These are phyloP conservation scores for Dendronephthya gigantea DNA, from an alignment of 64 coral and sea anemone species.

Conservation along the genomic window DNA sequence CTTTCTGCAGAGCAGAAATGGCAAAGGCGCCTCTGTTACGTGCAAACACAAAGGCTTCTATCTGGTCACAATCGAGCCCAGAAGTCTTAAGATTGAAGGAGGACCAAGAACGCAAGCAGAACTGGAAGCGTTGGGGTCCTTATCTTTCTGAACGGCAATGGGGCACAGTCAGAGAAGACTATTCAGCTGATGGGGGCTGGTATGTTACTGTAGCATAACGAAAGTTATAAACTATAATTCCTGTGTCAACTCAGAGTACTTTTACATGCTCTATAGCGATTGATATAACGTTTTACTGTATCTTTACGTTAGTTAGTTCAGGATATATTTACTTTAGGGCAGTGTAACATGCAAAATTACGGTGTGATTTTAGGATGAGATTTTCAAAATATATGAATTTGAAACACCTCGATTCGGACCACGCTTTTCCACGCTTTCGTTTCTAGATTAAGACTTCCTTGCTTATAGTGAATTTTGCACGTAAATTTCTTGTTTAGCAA, in stretches of 20 bases:
- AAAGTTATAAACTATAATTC: not conserved
- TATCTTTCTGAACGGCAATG: constrained; percentile 71
- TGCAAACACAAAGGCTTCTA: not conserved
- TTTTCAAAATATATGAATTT: too few relatives aligned
- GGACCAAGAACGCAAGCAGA: constrained; percentile 57
- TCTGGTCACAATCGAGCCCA: not conserved
- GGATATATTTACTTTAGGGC: too few relatives aligned
- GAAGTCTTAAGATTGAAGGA: constrained; percentile 58
- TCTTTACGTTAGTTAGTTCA: too few relatives aligned
- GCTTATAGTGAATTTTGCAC: too few relatives aligned
- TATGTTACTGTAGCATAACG: not conserved
- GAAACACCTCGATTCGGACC: too few relatives aligned
- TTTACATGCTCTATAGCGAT: too few relatives aligned
- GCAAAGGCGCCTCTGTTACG: not conserved
- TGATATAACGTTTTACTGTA: too few relatives aligned
- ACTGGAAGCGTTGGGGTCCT: constrained; percentile 96
- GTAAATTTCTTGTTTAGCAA: too few relatives aligned
- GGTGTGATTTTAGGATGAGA: too few relatives aligned
- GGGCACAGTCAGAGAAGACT: constrained; percentile 78
- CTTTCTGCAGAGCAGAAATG: not conserved
- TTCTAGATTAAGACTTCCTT: not conserved
- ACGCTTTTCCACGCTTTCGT: not conserved
- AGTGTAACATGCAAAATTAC: too few relatives aligned
- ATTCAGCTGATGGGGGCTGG: constrained; percentile 56
- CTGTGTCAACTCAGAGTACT: too few relatives aligned